Evolutionary conservation across 2,113 vertebrate species (phyloP).

Genomic region (Odocoileus virginianus): DNA sequence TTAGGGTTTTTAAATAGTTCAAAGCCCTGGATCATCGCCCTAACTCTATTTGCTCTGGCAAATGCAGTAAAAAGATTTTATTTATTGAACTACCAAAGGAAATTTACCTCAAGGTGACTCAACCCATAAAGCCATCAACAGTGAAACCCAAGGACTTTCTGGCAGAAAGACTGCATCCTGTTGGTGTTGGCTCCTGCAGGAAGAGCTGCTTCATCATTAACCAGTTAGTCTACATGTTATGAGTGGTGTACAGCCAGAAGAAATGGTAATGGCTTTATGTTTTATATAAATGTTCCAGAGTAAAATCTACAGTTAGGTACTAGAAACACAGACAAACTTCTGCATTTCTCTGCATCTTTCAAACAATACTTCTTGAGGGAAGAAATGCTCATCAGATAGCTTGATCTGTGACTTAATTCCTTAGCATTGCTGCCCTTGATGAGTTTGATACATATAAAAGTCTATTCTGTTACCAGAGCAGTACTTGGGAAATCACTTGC

Average conservation of each 20-base stretch:
- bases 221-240: neutral
- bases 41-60: neutral
- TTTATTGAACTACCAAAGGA: conserved; percentile 4
- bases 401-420: neutral
- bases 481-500: neutral
- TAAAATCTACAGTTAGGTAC: neutral
- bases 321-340: neutral
- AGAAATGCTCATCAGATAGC: neutral
- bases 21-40: neutral
- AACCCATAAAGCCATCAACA: neutral
- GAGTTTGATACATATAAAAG: neutral
- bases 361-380: neutral
- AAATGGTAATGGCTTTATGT: neutral
- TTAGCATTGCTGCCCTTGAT: neutral
- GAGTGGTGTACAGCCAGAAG: neutral
- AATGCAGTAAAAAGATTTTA: neutral
- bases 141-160: neutral
- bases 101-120: conserved; percentile 19
- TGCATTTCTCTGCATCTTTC: neutral
- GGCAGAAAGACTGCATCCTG: neutral
- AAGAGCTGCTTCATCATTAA: neutral
- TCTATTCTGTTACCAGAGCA: neutral
- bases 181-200: neutral
- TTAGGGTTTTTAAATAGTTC: neutral
- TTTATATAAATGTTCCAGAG: neutral